Conservation (phyloP, 1,140 invertebrate genomes). For the Papilio xuthus region DNA sequence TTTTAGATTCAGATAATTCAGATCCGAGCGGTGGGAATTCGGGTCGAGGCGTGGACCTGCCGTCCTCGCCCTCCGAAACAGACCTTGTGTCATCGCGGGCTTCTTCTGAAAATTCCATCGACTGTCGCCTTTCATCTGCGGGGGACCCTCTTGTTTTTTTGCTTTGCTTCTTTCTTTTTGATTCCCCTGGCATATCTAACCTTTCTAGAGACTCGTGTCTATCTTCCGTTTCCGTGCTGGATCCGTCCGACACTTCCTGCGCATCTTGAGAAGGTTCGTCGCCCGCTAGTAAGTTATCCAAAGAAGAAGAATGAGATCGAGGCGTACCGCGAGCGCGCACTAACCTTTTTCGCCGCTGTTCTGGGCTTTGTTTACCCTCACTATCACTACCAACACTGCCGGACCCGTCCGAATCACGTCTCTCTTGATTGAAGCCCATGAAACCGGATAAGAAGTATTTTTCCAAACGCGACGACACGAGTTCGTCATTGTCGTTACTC, state of each 20-base stretch:
- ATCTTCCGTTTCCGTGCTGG: constrained; percentile 89
- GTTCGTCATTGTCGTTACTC: constrained; percentile 84
- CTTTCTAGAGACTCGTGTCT: constrained; percentile 88
- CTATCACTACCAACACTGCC: constrained; percentile 92
- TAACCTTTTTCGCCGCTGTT: constrained; percentile 90
- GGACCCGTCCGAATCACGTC: constrained; percentile 90
- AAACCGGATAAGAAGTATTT: constrained; percentile 95
- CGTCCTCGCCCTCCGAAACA: constrained; percentile 84
- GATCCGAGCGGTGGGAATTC: constrained; percentile 81
- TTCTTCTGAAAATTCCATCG: constrained; percentile 75
- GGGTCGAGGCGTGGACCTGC: constrained; percentile 84
- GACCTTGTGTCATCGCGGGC: constrained; percentile 83
- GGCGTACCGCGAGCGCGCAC: constrained; percentile 90
- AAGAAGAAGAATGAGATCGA: constrained; percentile 89
- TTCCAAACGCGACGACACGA: constrained; percentile 92
- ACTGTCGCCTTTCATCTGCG: constrained; percentile 79
- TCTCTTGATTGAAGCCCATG: constrained; percentile 88
- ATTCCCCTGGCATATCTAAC: constrained; percentile 89
- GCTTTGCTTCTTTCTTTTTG: constrained; percentile 90
- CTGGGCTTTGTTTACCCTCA: constrained; percentile 92
- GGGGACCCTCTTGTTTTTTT: constrained; percentile 84
- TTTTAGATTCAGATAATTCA: constrained; percentile 82
- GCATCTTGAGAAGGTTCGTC: constrained; percentile 81
- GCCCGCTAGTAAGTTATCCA: constrained; percentile 87
- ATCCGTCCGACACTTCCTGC: constrained; percentile 85